Evolutionary conservation across 2,113 vertebrate species (phyloP).

Genomic region (Cephalopholis sonnerati): DNA sequence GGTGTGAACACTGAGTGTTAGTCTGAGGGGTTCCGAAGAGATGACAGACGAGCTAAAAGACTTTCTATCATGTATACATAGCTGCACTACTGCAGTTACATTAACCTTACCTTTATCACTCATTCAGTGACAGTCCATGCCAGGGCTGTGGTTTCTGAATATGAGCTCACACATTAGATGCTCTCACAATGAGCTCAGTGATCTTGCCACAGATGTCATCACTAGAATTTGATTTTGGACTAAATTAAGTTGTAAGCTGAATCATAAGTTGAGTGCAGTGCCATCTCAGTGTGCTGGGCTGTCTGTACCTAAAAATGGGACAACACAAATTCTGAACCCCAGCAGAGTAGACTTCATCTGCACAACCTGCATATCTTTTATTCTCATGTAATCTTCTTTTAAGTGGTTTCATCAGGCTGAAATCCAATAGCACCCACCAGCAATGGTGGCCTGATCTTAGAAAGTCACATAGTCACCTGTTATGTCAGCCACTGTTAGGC

Average conservation of each 20-base stretch:
- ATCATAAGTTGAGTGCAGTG: conserved; percentile 9
- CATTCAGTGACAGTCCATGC: background rate
- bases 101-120: background rate
- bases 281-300: background rate
- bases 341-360: conserved; percentile 8
- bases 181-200: conserved; percentile 42
- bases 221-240: conserved; percentile 52
- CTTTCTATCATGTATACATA: background rate
- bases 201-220: conserved; percentile 30
- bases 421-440: background rate
- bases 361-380: background rate
- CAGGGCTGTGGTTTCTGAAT: background rate
- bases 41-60: background rate
- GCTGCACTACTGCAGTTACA: background rate
- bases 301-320: background rate
- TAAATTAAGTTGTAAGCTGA: conserved; percentile 34
- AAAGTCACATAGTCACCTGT: background rate
- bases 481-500: background rate
- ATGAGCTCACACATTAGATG: background rate
- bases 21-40: background rate
- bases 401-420: background rate
- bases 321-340: background rate
- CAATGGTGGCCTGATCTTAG: background rate
- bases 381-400: conserved; percentile 25
- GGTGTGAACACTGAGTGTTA: background rate